These are phyloP conservation scores for Corapipo altera DNA, from an alignment of 2,113 vertebrate species.

Conservation along the genomic window DNA sequence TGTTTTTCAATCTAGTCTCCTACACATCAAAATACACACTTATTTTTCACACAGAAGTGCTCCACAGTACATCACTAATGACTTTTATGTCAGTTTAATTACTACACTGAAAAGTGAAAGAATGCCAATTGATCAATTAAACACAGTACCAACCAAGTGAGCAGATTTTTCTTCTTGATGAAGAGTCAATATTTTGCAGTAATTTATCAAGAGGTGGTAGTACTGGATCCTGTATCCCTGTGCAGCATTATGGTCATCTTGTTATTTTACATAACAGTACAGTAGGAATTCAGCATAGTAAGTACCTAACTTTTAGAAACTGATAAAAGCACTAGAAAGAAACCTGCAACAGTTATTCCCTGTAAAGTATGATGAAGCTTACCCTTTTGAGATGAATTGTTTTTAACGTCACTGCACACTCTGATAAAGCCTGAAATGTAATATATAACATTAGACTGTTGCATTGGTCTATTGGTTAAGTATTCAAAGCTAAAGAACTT, in stretches of 20 bases:
- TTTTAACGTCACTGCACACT: conserved; percentile 92
- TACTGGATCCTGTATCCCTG: not conserved
- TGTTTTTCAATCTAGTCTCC: not conserved
- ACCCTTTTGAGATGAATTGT: conserved; percentile 97
- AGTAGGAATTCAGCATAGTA: not conserved
- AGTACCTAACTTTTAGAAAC: not conserved
- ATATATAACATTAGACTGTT: not conserved
- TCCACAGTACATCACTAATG: not conserved
- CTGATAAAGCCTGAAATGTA: conserved; percentile 87
- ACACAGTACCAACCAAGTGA: not conserved
- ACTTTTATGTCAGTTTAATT: not conserved
- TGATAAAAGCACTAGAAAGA: not conserved
- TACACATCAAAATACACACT: not conserved
- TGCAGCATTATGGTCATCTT: not conserved
- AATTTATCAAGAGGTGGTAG: not conserved
- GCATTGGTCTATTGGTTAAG: not conserved
- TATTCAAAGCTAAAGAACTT: not conserved
- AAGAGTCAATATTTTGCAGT: not conserved
- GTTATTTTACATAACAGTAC: not conserved
- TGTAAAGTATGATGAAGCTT: conserved; percentile 33
- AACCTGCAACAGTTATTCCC: not conserved
- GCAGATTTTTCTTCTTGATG: not conserved
- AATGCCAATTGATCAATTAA: not conserved
- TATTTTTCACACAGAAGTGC: not conserved
- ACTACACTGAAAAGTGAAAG: not conserved